Evolutionary conservation across 2,113 vertebrate species (phyloP), one percentile per base, ranked within the genome.

Genomic region (Romanogobio albipinnatus): DNA sequence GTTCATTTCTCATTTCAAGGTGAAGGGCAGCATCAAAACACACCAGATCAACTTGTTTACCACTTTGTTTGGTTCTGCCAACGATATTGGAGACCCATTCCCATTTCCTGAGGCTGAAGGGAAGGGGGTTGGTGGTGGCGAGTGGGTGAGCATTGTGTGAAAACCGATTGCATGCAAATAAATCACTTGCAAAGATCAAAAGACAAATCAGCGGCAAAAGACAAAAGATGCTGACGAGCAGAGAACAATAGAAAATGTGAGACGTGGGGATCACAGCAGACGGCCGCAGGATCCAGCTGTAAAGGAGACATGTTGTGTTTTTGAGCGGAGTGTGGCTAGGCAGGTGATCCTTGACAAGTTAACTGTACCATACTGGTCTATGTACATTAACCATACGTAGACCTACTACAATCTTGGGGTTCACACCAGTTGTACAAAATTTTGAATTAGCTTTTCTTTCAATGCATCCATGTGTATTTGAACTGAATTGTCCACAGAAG

Each of bases 131-230:
- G 39, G 53, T 59, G 22, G 14, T 62, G 70, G 70, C 22, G 11
- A 39, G 70, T 73, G 70, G 58, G 2, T 62, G 58, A 62, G 58
- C 5, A 13, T 86, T 88, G 82, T 29, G 88, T 90, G 91, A 93
- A 93, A 94, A 93, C 90, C 88, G 93, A 94, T 91, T 93, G 91
- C 90, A 92, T 92, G 91, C 91, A 93, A 93, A 95, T 95, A 93
- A 94, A 95, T 95, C 92, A 93, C 90, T 92, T 87, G 84, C 89
- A 87, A 89, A 94, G 92, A 94, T 95, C 92, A 95, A 95, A 94
- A 94, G 93, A 93, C 90, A 92, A 94, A 94, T 93, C 92, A 91
- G 91, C 90, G 91, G 91, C 92, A 76, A 91, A 83, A 94, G 92
- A 95, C 93, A 94, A 95, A 94, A 94, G 94, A 94, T 92, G 93